Conservation (phyloP, 1,140 invertebrate species). For the Meloidogyne floridensis region DNA sequence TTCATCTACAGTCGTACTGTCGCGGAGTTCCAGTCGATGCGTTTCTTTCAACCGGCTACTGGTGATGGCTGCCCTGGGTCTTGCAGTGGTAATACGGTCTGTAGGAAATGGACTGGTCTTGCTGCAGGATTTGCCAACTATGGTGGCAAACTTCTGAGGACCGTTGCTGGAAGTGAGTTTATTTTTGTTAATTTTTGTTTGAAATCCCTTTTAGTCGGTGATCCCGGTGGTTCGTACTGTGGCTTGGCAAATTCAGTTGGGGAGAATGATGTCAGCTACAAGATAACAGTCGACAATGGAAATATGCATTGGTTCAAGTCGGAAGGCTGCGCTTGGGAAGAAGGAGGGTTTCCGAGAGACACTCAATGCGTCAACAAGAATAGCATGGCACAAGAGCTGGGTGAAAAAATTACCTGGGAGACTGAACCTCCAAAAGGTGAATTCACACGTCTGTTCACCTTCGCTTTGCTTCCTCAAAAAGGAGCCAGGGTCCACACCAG, state of each 20-base stretch:
- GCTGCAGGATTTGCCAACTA: neutral
- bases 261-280: neutral
- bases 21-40: neutral
- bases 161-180: neutral
- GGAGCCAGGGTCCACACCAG: neutral
- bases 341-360: too few relatives aligned
- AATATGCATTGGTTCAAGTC: neutral
- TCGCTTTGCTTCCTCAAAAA: neutral
- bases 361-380: neutral
- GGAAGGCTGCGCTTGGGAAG: neutral
- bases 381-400: neutral
- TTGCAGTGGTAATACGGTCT: neutral
- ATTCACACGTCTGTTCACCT: neutral
- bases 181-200: neutral
- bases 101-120: neutral
- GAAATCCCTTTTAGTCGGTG: neutral
- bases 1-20: neutral
- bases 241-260: neutral
- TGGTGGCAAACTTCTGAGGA: neutral
- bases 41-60: neutral
- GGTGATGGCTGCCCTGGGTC: neutral
- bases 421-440: neutral
- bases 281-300: neutral
- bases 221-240: neutral
- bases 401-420: neutral